A percentile compares a stretch with the other conserved stretches of the same genome.
These are phyloP conservation scores for Donacobius atricapilla DNA, from an alignment of 2,113 vertebrate species.

Conservation along the genomic window DNA sequence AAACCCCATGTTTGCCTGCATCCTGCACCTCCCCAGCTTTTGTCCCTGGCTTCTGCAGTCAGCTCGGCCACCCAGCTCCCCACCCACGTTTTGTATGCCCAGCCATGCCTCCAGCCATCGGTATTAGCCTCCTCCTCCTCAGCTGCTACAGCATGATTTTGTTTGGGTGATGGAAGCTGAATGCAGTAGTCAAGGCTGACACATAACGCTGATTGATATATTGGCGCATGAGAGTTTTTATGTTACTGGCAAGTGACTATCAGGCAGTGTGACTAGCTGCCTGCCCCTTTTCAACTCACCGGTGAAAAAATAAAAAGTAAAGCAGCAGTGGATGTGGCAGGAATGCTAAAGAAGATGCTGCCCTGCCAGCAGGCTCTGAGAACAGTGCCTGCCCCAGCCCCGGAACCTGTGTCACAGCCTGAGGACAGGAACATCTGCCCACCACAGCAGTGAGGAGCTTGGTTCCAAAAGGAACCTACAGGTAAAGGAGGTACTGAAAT, in stretches of 20 bases:
- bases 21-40: background rate
- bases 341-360: background rate
- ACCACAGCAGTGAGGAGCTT: accelerated
- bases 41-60: background rate
- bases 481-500: background rate
- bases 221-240: background rate
- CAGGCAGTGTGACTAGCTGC: background rate
- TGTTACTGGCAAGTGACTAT: conserved; percentile 49
- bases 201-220: conserved; percentile 36
- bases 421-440: background rate
- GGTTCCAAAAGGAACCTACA: accelerated
- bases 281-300: background rate
- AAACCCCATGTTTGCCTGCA: background rate
- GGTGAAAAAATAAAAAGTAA: background rate
- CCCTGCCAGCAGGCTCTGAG: background rate
- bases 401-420: background rate
- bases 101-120: background rate
- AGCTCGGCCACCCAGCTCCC: background rate
- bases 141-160: background rate
- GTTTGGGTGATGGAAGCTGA: conserved; percentile 41
- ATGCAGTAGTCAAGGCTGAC: conserved; percentile 38
- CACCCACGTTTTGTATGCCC: background rate
- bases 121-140: background rate
- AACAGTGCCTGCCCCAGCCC: background rate
- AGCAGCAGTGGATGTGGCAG: background rate